phyloP scores from a whole-genome alignment of 2,888 invertebrate species.

The Calameuta filiformis region DNA sequence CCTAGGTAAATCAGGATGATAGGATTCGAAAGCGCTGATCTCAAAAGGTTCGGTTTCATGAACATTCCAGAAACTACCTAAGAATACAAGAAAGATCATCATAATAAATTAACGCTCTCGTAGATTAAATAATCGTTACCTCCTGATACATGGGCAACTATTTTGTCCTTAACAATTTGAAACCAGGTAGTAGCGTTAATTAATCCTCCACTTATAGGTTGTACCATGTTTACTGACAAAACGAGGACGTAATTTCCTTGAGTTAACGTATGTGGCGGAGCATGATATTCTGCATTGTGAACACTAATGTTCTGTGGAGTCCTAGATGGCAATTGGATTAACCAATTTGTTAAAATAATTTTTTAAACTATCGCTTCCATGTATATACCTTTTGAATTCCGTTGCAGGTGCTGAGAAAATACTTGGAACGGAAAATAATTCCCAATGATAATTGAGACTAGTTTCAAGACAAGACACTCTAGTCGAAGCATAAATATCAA shows the following conservation, averaged over 20 bases:
- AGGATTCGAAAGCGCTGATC: conserved; percentile 16
- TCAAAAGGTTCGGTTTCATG: conserved; percentile 3
- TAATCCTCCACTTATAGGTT: conserved; percentile 4
- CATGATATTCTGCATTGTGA: conserved; percentile 12
- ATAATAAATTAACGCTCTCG: no score
- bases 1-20: conserved; percentile 9
- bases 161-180: conserved; percentile 12
- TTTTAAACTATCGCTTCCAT: not conserved
- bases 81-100: not conserved
- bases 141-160: conserved; percentile 15
- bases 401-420: conserved; percentile 4
- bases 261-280: conserved; percentile 3
- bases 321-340: no score
- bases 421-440: conserved; percentile 11
- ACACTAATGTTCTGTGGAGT: no score
- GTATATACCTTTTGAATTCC: conserved; percentile 3
- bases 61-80: conserved; percentile 4
- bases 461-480: conserved; percentile 12
- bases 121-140: conserved; percentile 3
- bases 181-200: conserved; percentile 15
- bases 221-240: conserved; percentile 11
- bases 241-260: conserved; percentile 11
- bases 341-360: no score
- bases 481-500: conserved; percentile 9
- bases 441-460: conserved; percentile 16